A percentile compares a stretch with the other conserved stretches of the same genome.
These are phyloP conservation scores for Anthopleura sola DNA, from an alignment of 64 coral and sea anemone species.

Conservation along the genomic window DNA sequence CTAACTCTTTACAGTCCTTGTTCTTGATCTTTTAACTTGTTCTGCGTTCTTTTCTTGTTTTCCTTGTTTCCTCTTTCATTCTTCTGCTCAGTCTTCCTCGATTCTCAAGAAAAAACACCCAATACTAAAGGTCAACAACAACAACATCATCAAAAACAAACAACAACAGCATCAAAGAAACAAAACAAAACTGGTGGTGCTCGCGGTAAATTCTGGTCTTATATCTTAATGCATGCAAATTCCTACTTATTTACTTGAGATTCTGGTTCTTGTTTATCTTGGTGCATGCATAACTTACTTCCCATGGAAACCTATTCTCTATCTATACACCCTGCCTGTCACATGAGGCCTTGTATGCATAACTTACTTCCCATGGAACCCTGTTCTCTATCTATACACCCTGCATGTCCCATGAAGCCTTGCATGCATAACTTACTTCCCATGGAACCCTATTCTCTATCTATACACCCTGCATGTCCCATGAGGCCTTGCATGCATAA, in stretches of 20 bases:
- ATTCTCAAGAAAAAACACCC: not conserved
- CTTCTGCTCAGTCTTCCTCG: not conserved
- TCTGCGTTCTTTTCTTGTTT: not conserved
- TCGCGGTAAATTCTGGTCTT: not conserved
- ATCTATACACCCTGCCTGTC: no score
- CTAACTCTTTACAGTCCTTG: not conserved
- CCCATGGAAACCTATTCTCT: no score
- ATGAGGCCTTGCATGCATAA: no score
- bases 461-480: no score
- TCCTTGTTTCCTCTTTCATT: conserved; percentile 3
- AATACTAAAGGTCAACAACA: not conserved
- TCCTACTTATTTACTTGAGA: not conserved
- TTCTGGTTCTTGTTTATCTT: no score
- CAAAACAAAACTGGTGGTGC: not conserved
- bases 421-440: no score
- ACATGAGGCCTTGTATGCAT: no score
- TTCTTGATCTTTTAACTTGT: not conserved
- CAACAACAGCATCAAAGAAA: not conserved
- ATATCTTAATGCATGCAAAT: not conserved
- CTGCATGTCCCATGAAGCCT: no score
- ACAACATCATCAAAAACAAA: not conserved
- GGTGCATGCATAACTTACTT: no score
- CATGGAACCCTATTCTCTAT: no score
- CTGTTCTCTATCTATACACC: no score
- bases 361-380: no score